Percentiles rank a stretch among this genome's conserved stretches.
Conservation (phyloP, 2,113 vertebrate genomes). For the Zonotrichia leucophrys region DNA sequence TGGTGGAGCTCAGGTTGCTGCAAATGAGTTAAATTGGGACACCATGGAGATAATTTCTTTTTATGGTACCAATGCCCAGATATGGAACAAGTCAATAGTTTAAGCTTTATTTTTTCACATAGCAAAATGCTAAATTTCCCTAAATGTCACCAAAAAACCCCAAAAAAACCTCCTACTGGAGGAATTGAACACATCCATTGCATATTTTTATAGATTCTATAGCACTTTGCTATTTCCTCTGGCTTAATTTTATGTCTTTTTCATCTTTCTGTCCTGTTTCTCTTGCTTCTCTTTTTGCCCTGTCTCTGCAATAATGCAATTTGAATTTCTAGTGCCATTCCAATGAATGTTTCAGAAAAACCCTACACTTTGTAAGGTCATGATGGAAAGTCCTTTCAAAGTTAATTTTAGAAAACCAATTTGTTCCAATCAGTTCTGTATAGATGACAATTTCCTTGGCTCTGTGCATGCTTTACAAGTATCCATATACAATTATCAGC, state of each 20-base stretch:
- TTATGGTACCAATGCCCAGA: neutral
- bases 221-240: neutral
- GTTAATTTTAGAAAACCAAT: neutral
- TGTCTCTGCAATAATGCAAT: neutral
- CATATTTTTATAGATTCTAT: neutral
- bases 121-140: neutral
- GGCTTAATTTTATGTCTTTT: neutral
- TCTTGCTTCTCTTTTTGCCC: neutral
- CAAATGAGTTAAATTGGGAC: neutral
- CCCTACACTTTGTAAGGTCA: neutral
- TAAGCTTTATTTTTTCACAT: neutral
- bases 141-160: neutral
- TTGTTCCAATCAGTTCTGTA: neutral
- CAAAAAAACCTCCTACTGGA: neutral
- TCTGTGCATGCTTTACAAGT: neutral
- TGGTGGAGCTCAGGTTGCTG: neutral
- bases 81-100: neutral
- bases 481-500: neutral
- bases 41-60: neutral
- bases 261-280: neutral
- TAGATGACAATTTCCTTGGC: neutral
- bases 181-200: neutral
- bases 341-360: neutral
- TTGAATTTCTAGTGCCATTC: neutral
- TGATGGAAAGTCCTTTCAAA: neutral